These are phyloP conservation scores for Drosophila helvetica DNA, from an alignment of 2,888 invertebrate species.

Conservation along the genomic window DNA sequence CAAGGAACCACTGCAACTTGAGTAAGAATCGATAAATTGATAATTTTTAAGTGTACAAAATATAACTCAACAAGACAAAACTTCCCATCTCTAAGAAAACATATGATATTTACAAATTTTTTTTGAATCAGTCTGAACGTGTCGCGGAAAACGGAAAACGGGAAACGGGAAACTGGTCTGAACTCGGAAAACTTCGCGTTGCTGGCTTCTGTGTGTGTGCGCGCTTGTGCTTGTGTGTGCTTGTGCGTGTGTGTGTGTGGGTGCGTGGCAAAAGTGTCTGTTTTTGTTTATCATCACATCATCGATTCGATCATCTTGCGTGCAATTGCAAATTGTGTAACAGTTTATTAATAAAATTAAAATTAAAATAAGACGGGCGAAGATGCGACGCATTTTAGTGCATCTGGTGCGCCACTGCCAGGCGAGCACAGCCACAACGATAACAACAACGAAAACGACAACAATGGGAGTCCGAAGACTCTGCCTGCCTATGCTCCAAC, in stretches of 20 bases:
- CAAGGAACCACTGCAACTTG: too few species aligned
- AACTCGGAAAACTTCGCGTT: neutral
- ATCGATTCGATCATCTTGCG: neutral
- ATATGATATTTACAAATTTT: too few species aligned
- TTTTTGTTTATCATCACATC: neutral
- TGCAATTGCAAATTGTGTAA: neutral
- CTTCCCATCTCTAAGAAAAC: too few species aligned
- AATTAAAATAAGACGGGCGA: neutral
- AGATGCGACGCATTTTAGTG: conserved; percentile 51
- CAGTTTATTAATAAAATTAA: neutral
- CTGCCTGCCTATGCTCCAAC: conserved; percentile 10
- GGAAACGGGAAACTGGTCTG: too few species aligned
- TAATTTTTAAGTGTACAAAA: too few species aligned
- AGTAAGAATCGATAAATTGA: too few species aligned
- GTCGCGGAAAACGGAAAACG: too few species aligned
- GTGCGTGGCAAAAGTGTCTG: neutral
- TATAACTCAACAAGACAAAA: too few species aligned
- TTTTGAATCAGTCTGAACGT: too few species aligned
- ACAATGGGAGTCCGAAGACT: neutral
- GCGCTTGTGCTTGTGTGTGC: neutral
- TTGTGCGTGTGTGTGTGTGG: too few species aligned
- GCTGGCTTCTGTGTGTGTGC: neutral
- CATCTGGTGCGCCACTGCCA: conserved; percentile 48
- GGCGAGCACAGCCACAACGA: conserved; percentile 4
- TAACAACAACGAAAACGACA: conserved; percentile 15